Percentiles rank a stretch among this genome's conserved stretches.
phyloP scores from a whole-genome alignment of 2,797 vertebrate genomes.

The Falco berigora region DNA sequence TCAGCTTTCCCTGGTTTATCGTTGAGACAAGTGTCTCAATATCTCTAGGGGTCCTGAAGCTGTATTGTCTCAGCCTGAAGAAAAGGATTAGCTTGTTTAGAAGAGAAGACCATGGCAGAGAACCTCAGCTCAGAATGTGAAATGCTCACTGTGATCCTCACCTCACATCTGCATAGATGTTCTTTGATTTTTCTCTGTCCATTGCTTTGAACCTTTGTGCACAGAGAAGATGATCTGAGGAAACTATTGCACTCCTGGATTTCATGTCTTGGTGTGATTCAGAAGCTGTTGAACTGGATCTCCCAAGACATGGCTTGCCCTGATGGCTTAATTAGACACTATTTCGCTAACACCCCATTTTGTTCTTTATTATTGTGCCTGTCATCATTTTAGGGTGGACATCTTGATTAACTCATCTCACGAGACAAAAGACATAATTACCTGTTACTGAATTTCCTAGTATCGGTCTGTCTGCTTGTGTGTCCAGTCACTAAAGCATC shows the following conservation, averaged over 20 bases:
- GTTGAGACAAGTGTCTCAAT: fast-evolving
- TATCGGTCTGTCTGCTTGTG: background rate
- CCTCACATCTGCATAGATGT: fast-evolving
- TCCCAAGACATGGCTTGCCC: background rate
- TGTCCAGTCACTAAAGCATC: background rate
- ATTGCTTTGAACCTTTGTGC: background rate
- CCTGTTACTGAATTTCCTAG: background rate
- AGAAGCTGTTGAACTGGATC: constrained; percentile 17
- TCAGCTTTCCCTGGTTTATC: background rate
- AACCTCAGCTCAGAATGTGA: background rate
- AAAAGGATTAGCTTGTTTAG: background rate
- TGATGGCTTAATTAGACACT: background rate
- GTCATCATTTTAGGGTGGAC: constrained; percentile 23
- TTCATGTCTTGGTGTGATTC: background rate
- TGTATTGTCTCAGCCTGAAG: background rate
- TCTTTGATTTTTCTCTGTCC: background rate
- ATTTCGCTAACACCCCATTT: background rate
- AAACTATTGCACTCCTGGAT: background rate
- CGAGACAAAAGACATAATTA: constrained; percentile 4
- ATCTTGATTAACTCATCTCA: background rate
- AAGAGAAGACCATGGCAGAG: background rate
- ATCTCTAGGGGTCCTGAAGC: background rate
- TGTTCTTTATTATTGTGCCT: background rate
- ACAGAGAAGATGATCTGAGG: background rate
- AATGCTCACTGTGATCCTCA: background rate